These are phyloP conservation scores for Pseudonaja textilis DNA, from an alignment of 2,113 vertebrate genomes.

Conservation along the genomic window DNA sequence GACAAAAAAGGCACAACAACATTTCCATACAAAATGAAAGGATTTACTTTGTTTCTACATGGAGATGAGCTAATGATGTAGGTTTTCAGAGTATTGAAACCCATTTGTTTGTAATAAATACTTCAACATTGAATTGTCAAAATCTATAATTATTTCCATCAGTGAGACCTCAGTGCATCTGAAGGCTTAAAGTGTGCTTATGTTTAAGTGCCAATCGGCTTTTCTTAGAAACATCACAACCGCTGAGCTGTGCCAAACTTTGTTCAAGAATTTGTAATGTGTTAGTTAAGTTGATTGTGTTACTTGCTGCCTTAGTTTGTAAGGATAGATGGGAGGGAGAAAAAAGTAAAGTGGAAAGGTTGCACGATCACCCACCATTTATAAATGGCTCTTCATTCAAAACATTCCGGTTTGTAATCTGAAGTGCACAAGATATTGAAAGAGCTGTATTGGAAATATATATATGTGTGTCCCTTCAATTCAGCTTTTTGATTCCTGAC, in stretches of 20 bases:
- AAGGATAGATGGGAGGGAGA: background rate
- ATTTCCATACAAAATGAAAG: constrained; percentile 3
- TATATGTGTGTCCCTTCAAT: background rate
- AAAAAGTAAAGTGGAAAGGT: background rate
- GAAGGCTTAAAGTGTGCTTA: constrained; percentile 22
- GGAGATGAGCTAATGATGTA: constrained; percentile 10
- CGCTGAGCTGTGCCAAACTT: constrained; percentile 7
- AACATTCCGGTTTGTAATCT: background rate
- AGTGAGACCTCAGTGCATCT: constrained; percentile 6
- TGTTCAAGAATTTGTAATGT: constrained; percentile 5
- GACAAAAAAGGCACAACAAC: background rate
- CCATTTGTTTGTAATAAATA: constrained; percentile 18
- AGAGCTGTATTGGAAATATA: background rate
- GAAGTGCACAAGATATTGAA: background rate
- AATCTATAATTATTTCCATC: constrained; percentile 42
- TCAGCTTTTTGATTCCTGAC: background rate
- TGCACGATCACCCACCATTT: background rate
- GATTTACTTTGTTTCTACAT: constrained; percentile 25
- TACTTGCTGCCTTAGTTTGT: rapidly evolving
- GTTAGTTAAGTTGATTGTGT: constrained; percentile 31
- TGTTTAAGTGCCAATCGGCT: constrained; percentile 16
- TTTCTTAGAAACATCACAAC: background rate
- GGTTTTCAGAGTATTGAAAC: constrained; percentile 32
- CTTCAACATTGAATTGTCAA: constrained; percentile 24
- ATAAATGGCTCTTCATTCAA: background rate